Evolutionary conservation across 30 jellyfish, hydroid and myxozoan genomes (phyloP).

Genomic region (Cassiopea andromeda): DNA sequence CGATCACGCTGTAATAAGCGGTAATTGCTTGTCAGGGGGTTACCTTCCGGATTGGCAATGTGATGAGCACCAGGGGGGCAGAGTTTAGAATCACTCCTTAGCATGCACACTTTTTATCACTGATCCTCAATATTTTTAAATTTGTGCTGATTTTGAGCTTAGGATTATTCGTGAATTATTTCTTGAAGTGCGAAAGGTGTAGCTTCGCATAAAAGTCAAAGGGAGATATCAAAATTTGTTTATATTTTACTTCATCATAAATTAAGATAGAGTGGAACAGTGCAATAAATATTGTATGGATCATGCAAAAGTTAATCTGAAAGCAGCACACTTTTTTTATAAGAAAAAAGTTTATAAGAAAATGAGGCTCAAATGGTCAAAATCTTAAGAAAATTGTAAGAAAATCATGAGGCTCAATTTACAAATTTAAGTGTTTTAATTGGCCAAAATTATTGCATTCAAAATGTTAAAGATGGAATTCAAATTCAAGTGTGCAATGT

Average conservation of each 20-base stretch:
- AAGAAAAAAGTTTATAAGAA: too few species aligned
- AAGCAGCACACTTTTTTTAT: too few species aligned
- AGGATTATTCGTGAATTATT: not conserved
- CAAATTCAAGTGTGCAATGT: too few species aligned
- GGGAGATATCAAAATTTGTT: not conserved
- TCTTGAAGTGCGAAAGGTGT: not conserved
- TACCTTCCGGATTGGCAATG: slow-evolving; percentile 36
- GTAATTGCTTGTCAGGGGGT: slow-evolving; percentile 61
- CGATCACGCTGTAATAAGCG: slow-evolving; percentile 20
- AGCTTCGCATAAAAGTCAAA: not conserved
- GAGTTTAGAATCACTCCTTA: not conserved
- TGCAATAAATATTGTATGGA: too few species aligned
- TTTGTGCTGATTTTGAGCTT: not conserved
- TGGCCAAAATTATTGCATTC: too few species aligned
- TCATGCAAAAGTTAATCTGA: too few species aligned
- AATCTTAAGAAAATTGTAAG: too few species aligned
- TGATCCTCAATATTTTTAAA: not conserved
- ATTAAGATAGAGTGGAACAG: too few species aligned
- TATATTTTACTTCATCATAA: not conserved
- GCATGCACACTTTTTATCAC: not conserved
- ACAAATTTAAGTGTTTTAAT: too few species aligned
- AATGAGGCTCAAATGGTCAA: too few species aligned
- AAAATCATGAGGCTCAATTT: too few species aligned
- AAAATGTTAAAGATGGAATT: too few species aligned
- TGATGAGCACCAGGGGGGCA: slow-evolving; percentile 37